phyloP scores from a whole-genome alignment of 2,113 vertebrate genomes.

The Falco punctatus region DNA sequence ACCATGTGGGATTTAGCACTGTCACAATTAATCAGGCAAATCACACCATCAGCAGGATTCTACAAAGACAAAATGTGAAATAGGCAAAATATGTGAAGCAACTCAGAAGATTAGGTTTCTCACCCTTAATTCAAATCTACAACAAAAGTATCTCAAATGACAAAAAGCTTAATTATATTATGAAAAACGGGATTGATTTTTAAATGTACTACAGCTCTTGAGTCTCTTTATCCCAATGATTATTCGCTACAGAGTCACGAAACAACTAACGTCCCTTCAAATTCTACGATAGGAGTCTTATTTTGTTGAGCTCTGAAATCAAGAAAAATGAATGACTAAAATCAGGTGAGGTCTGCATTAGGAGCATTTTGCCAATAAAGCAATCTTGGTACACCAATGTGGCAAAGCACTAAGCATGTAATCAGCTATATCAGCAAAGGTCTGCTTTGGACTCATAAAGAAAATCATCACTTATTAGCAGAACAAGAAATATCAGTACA shows the following conservation, averaged over 20 bases:
- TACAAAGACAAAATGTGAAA: background rate
- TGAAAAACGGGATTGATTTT: conserved; percentile 46
- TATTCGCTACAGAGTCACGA: background rate
- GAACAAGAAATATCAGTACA: conserved; percentile 12
- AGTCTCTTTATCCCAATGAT: conserved; percentile 18
- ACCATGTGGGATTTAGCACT: background rate
- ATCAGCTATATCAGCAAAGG: conserved; percentile 16
- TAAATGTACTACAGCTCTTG: conserved; percentile 30
- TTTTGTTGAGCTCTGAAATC: conserved; percentile 29
- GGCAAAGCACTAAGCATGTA: conserved; percentile 1
- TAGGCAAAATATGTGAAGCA: background rate
- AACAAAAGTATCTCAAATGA: conserved; percentile 12
- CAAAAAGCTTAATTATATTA: conserved; percentile 31
- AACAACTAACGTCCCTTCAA: background rate
- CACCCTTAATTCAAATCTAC: conserved; percentile 10
- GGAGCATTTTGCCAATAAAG: conserved; percentile 13
- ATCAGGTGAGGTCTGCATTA: conserved; percentile 7
- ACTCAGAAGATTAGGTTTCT: background rate
- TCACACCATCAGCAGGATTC: background rate
- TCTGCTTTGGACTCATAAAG: background rate
- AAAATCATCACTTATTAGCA: background rate
- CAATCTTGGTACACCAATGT: background rate
- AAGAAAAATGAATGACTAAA: conserved; percentile 15
- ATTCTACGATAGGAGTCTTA: background rate
- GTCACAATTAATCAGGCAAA: background rate